A percentile compares a stretch with the other conserved stretches of the same genome.
phyloP scores from a whole-genome alignment of 23 tunicate genomes.

The Diplosoma virens region DNA sequence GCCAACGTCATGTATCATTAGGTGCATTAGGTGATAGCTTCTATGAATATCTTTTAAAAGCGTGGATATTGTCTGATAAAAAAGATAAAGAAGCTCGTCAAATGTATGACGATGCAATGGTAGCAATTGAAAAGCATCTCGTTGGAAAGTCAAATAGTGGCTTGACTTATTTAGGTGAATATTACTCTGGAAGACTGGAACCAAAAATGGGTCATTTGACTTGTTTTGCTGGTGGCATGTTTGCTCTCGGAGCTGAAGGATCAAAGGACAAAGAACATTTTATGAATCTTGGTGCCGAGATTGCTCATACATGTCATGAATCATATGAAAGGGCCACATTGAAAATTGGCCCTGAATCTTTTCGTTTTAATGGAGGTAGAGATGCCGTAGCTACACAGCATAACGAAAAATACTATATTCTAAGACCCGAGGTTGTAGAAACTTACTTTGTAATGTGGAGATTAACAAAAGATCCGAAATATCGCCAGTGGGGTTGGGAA shows the following conservation, averaged over 20 bases:
- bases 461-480: constrained; percentile 85
- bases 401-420: constrained; percentile 84
- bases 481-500: constrained; percentile 97
- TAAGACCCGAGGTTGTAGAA: constrained; percentile 95
- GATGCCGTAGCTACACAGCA: constrained; percentile 73
- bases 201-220: constrained; percentile 96
- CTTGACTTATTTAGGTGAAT: constrained; percentile 82
- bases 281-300: constrained; percentile 72
- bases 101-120: constrained; percentile 89
- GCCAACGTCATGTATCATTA: constrained; percentile 88
- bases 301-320: constrained; percentile 91
- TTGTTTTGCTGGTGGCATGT: constrained; percentile 98
- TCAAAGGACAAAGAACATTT: constrained; percentile 66
- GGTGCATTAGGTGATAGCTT: constrained; percentile 98
- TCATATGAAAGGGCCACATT: constrained; percentile 75
- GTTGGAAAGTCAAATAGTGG: constrained; percentile 75
- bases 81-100: constrained; percentile 52
- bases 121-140: constrained; percentile 65
- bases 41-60: constrained; percentile 88
- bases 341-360: constrained; percentile 87
- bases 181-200: constrained; percentile 63
- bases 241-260: constrained; percentile 83
- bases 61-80: constrained; percentile 80
- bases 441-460: constrained; percentile 93
- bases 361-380: constrained; percentile 48